Evolutionary conservation across 2,888 invertebrate genomes (phyloP), one percentile per base, ranked within the genome.

Genomic region (Pseudanteris insignis): DNA sequence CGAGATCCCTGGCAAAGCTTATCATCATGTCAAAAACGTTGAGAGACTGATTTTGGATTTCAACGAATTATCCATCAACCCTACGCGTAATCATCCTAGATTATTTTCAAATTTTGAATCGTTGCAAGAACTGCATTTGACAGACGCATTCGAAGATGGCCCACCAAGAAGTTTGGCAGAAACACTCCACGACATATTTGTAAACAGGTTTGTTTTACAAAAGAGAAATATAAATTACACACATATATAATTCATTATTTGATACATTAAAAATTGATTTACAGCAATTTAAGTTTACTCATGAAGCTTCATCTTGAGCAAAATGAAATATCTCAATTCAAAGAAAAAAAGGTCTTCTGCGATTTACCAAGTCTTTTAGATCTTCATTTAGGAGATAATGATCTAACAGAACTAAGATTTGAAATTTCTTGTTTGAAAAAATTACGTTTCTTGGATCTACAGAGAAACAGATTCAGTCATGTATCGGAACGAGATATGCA

Each of bases 231-330:
- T 24, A 11, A 14, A 21, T 18, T 24, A 28, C n/a, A n/a, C n/a
- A n/a, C n/a, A n/a, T n/a, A n/a, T n/a, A n/a, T n/a, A n/a, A n/a
- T n/a, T n/a, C n/a, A n/a, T n/a, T n/a, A n/a, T n/a, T n/a, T n/a
- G n/a, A n/a, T n/a, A n/a, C n/a, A n/a, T n/a, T n/a, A n/a, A n/a
- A n/a, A n/a, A n/a, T n/a, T n/a, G n/a, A n/a, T n/a, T n/a, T n/a
- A 61, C 47, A 82, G 88, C 66, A 86, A 87, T 70, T 73, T 90
- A 61, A 84, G 84, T 0, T 85, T 84, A 60, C 76, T 91, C 63
- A 84, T 84, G 63, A 89, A 90, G 71, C 76, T 91, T 1, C 90
- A 91, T 74, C 76, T 91, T 68, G 90, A 90, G 70, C 89, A 89
- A 68, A 91, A 91, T 73, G 88, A 89, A 75, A 89, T 91, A 18